Conservation (phyloP, 2,113 vertebrate genomes). For the Orientallactaga bullata region DNA sequence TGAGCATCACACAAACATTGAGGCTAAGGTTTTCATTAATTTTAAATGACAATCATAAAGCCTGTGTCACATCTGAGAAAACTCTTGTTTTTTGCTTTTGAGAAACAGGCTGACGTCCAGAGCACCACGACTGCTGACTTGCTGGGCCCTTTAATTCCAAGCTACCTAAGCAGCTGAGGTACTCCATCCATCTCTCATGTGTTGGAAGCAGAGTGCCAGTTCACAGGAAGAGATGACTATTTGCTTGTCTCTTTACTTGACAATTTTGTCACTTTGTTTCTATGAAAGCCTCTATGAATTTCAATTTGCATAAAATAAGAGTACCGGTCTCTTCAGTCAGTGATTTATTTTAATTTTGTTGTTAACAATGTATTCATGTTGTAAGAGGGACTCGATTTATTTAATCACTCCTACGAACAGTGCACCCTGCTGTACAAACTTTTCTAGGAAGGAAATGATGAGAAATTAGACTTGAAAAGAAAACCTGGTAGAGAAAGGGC, state of each 20-base stretch:
- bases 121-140: background rate
- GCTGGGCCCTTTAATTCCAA: background rate
- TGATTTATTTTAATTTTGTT: background rate
- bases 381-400: background rate
- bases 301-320: background rate
- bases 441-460: slow-evolving; percentile 28
- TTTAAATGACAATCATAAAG: background rate
- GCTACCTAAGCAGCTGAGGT: background rate
- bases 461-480: slow-evolving; percentile 3
- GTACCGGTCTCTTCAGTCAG: background rate
- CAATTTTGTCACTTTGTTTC: background rate
- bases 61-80: background rate
- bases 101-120: background rate
- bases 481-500: background rate
- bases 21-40: background rate
- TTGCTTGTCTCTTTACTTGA: background rate
- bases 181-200: fast-evolving
- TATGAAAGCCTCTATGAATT: background rate
- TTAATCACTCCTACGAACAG: slow-evolving; percentile 61
- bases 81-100: background rate
- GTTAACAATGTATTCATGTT: background rate
- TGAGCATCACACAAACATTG: background rate
- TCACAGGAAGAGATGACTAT: background rate
- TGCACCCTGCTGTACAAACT: background rate
- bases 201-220: background rate